Percentiles rank a stretch among this genome's conserved stretches.
Evolutionary conservation across 2,797 vertebrate genomes (phyloP).

Genomic region (Cottoperca gobio): DNA sequence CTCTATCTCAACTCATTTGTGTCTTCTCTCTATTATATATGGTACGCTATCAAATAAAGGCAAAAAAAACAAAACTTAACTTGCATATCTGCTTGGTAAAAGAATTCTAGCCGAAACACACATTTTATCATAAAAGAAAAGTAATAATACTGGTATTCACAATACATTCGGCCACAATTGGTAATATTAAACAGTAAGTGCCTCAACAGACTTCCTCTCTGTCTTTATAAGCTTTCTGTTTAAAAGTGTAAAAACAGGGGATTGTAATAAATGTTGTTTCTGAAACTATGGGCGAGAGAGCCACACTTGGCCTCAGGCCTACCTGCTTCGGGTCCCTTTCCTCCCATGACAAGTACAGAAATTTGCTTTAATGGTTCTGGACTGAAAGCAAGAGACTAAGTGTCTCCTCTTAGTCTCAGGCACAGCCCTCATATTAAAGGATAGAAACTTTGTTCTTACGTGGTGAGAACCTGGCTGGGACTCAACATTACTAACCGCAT

Average conservation of each 20-base stretch:
- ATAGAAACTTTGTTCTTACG: constrained; percentile 49
- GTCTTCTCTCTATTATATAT: background rate
- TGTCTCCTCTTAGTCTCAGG: constrained; percentile 56
- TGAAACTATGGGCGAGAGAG: constrained; percentile 23
- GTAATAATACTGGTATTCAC: background rate
- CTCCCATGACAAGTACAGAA: constrained; percentile 51
- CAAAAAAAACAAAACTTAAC: background rate
- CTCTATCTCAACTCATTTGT: background rate
- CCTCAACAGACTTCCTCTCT: constrained; percentile 18
- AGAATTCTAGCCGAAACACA: background rate
- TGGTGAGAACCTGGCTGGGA: constrained; percentile 45
- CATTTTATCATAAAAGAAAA: constrained; percentile 8
- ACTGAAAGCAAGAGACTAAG: constrained; percentile 54
- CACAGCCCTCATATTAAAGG: constrained; percentile 63
- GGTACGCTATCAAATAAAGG: background rate
- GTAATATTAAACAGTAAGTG: constrained; percentile 15
- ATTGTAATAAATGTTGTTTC: constrained; percentile 36
- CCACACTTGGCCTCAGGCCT: constrained; percentile 36
- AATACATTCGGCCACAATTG: constrained; percentile 17
- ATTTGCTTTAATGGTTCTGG: constrained; percentile 60
- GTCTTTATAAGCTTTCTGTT: constrained; percentile 21
- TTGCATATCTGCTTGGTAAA: background rate
- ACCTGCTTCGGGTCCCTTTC: constrained; percentile 44
- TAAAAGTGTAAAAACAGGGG: background rate
- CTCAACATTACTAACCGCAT: constrained; percentile 45